Percentiles rank a stretch among this genome's conserved stretches.
These are phyloP conservation scores for Triplophysa bombifrons DNA, from an alignment of 2,797 vertebrate species.

Conservation along the genomic window DNA sequence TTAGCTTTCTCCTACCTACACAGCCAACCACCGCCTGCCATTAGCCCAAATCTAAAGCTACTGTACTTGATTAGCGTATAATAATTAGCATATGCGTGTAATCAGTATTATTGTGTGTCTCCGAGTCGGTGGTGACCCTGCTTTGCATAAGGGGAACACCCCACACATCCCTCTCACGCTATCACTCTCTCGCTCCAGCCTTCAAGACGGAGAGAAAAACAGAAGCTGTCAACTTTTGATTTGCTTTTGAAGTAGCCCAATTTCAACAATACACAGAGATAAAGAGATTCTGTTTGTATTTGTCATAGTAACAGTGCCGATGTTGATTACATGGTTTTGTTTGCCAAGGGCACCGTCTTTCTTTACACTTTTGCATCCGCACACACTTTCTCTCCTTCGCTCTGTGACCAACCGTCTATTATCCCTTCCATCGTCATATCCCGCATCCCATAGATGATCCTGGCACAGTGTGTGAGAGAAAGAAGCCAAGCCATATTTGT, in stretches of 20 bases:
- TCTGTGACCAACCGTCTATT: constrained; percentile 22
- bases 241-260: constrained; percentile 65
- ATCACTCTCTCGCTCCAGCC: constrained; percentile 40
- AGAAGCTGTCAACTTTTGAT: constrained; percentile 75
- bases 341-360: constrained; percentile 33
- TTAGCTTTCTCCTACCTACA: constrained; percentile 69
- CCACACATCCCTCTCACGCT: constrained; percentile 68
- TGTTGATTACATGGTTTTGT: constrained; percentile 48
- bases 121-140: constrained; percentile 79
- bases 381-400: constrained; percentile 24
- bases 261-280: constrained; percentile 26
- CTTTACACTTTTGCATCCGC: constrained; percentile 14
- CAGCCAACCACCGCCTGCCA: constrained; percentile 69
- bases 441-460: constrained; percentile 40
- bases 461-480: constrained; percentile 38
- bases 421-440: constrained; percentile 40
- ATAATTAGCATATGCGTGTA: constrained; percentile 88
- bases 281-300: constrained; percentile 42
- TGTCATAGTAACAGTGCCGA: constrained; percentile 54
- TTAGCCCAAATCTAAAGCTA: constrained; percentile 79
- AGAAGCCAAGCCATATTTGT: constrained; percentile 50
- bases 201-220: constrained; percentile 53
- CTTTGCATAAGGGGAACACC: constrained; percentile 83
- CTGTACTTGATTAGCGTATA: constrained; percentile 86
- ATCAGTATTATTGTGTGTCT: constrained; percentile 86